Base-by-base conservation (phyloP, 2,888 invertebrate genomes). In the Synergus laeviventris region DNA sequence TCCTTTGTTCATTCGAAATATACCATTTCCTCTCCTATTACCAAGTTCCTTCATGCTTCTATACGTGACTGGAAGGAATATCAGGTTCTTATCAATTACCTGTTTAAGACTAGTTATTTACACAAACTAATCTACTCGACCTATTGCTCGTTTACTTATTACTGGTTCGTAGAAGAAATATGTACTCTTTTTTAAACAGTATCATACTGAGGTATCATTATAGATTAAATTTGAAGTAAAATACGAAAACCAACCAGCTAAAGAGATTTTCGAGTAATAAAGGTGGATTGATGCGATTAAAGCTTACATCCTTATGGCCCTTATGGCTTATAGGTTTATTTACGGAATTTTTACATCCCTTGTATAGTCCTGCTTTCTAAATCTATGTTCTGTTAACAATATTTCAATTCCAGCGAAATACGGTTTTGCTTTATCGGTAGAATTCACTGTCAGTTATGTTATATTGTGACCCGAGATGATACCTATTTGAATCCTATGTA, bases 91-190 rank as follows among this genome's bases (percentile, higher is more conserved):
- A 49, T 49, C 49, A 49, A n/a, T 49, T n/a, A 49, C 49, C 8
- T 49, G 49, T 49, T 49, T n/a, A 49, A 49, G 49, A 49, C 49
- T 49, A 8, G n/a, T 49, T 49, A n/a, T 49, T 49, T 49, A n/a
- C 31, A 31, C 31, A 31, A 31, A 31, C 49, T 49, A 49, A n/a
- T 49, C n/a, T 49, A n/a, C 2, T 14, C 2, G 2, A n/a, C n/a
- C n/a, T n/a, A n/a, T n/a, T 9, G 9, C 7, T 49, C 8, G n/a
- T 49, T 49, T 2, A n/a, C 1, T 49, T n/a, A 49, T n/a, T 49
- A 49, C n/a, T n/a, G 8, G n/a, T n/a, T n/a, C n/a, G 49, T n/a
- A 49, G n/a, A 49, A 49, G n/a, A 49, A 49, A n/a, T 45, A n/a
- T 12, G 8, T 8, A 49, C 1, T 31, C 4, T 31, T n/a, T n/a